Conservation (phyloP, 2,797 vertebrate species). For the Hemitrygon akajei region DNA sequence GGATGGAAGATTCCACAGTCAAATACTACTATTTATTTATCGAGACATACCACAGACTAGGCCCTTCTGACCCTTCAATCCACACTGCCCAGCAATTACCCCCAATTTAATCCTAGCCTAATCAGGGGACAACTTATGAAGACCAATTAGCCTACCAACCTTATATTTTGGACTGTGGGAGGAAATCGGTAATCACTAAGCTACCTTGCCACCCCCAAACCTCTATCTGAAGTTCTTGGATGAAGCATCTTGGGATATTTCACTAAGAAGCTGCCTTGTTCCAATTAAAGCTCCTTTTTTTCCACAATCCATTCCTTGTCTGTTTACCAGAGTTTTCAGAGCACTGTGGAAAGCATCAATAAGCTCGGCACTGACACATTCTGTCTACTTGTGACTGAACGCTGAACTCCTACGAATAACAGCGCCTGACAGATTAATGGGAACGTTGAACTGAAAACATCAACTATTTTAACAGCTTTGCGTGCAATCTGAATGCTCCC, state of each 20-base stretch:
- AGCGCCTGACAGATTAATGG: not conserved
- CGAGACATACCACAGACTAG: too few species aligned
- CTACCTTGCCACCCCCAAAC: too few species aligned
- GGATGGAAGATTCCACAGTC: not conserved
- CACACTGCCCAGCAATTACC: too few species aligned
- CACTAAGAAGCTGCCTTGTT: not conserved
- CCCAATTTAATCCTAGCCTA: too few species aligned
- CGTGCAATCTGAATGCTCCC: not conserved
- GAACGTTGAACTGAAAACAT: not conserved
- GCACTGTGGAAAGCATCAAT: not conserved
- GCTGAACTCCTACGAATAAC: not conserved
- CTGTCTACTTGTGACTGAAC: not conserved
- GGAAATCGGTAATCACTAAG: too few species aligned
- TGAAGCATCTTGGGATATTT: not conserved
- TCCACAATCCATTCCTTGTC: not conserved
- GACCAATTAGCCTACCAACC: too few species aligned
- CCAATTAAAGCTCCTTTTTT: not conserved
- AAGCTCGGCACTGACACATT: not conserved
- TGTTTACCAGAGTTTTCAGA: not conserved
- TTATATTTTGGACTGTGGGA: too few species aligned
- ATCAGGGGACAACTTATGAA: too few species aligned
- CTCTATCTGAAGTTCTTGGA: not conserved
- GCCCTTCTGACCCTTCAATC: too few species aligned
- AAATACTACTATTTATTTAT: too few species aligned
- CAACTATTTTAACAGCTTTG: not conserved